Base-by-base conservation (phyloP, 2,888 invertebrate genomes). In the Ochropleura plecta region DNA sequence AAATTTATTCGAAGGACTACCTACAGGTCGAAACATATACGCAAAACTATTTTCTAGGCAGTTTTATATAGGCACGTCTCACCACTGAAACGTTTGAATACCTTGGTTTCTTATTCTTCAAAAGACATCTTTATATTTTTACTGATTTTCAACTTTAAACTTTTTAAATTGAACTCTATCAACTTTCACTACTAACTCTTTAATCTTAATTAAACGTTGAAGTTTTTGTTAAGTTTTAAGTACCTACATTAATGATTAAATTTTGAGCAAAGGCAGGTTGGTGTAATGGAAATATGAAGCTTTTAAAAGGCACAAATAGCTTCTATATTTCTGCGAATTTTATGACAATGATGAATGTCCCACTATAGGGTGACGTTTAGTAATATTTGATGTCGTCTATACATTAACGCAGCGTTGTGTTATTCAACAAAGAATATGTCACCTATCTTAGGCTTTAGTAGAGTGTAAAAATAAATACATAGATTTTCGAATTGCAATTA, bases 281-380 rank as follows among this genome's bases (percentile, higher is more conserved):
- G 20, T 53, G 57, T 63, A 49, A 57, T 67, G 44, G 71, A 74
- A 80, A 69, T 67, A 14, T 51, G 70, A 66, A 62, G 63, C 62
- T 85, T 79, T 77, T 82, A 76, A 80, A 81, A 73, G 78, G 57
- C 18, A 81, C 64, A 84, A 85, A 88, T 86, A 84, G 81, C 55
- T 81, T 88, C 10, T 48, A 59, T 59, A 8, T 86, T 87, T 88
- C 71, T 77, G 74, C 76, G 78, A 83, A 86, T 74, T 84, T 86
- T 84, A 82, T 88, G 91, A 92, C 91, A 88, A 88, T 92, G 92
- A 93, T 89, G 89, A 90, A 93, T 88, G 91, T 86, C 82, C 78
- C 40, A 77, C 79, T 73, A 85, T 85, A 86, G 77, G 78, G 73
- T 76, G 79, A 86, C 73, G 88, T 88, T 90, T 86, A 69, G 4